Percentiles rank a stretch among this genome's conserved stretches.
Conservation (phyloP, 92 coral and sea anemone genomes). For the Meandrina meandrites region DNA sequence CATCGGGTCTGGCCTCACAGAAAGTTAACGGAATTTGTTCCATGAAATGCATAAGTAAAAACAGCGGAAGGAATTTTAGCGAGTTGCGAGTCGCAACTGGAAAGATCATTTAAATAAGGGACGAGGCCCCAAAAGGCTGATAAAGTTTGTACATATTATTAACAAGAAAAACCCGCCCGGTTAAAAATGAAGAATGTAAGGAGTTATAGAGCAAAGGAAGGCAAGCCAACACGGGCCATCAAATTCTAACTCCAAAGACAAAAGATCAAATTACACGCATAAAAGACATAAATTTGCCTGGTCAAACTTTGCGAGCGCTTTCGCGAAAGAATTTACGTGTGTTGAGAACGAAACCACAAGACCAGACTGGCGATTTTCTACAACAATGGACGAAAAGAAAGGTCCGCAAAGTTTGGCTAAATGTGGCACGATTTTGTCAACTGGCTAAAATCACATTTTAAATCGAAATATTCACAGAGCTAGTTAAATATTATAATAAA, state of each 20-base stretch:
- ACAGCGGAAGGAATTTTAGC: not conserved
- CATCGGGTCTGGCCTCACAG: not conserved
- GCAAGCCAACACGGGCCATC: not conserved
- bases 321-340: not conserved
- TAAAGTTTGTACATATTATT: slow-evolving; percentile 26
- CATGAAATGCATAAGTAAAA: not conserved
- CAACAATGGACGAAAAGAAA: not conserved
- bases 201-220: slow-evolving; percentile 17
- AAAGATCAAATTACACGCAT: not conserved
- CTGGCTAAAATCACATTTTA: not conserved
- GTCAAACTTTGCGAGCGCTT: not conserved
- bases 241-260: not conserved
- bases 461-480: not conserved
- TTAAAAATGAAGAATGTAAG: slow-evolving; percentile 1
- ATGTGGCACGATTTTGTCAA: not conserved
- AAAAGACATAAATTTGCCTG: not conserved
- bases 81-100: not conserved
- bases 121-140: not conserved
- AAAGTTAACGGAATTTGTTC: slow-evolving; percentile 10
- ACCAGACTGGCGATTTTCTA: not conserved
- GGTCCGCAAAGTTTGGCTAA: not conserved
- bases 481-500: not conserved
- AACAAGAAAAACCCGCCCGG: slow-evolving; percentile 5
- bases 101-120: slow-evolving; percentile 28
- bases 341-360: not conserved